Evolutionary conservation across 2,797 vertebrate genomes (phyloP).

Genomic region (Anas georgica): DNA sequence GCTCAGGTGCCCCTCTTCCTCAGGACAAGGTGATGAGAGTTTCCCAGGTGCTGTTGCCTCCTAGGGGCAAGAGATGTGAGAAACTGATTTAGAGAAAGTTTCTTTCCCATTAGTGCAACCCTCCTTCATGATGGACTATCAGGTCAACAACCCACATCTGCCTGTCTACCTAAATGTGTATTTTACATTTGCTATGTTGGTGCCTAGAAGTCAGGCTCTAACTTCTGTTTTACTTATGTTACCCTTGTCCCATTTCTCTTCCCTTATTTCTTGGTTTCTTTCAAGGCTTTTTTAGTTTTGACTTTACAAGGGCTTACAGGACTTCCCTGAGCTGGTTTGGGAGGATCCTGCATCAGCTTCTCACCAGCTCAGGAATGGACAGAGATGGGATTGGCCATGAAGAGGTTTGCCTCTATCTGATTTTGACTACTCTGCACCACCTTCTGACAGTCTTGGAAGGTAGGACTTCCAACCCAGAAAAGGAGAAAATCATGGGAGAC

Average conservation of each 20-base stretch:
- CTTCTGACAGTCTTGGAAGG: neutral
- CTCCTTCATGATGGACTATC: neutral
- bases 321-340: neutral
- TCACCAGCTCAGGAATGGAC: neutral
- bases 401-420: accelerated
- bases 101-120: neutral
- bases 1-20: accelerated
- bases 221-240: neutral
- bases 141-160: neutral
- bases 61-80: neutral
- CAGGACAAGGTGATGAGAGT: neutral
- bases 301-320: accelerated
- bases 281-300: neutral
- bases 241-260: neutral
- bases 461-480: neutral
- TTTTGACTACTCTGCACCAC: accelerated
- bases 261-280: neutral
- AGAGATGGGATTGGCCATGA: neutral
- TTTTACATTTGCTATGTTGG: neutral
- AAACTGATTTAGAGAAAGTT: neutral
- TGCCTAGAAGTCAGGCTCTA: neutral
- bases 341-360: neutral
- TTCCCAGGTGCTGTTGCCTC: neutral
- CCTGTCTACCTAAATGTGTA: too few relatives aligned
- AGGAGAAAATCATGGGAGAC: neutral